A percentile compares a stretch with the other conserved stretches of the same genome.
Evolutionary conservation across 2,113 vertebrate species (phyloP).

Genomic region (Poicephalus gulielmi): DNA sequence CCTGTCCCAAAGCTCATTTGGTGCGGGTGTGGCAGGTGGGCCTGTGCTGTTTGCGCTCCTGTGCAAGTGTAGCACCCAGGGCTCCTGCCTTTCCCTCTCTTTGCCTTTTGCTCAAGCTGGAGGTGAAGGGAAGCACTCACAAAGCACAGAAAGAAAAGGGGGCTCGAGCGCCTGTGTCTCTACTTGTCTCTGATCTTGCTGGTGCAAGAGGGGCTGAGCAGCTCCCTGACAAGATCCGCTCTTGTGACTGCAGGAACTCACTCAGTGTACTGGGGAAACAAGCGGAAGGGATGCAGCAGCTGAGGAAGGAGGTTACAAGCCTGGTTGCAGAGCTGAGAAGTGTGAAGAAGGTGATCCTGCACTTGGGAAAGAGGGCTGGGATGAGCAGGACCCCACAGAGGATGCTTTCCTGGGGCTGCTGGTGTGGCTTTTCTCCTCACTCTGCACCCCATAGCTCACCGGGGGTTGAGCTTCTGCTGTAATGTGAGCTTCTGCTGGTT

Average conservation of each 20-base stretch:
- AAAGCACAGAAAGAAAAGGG: background rate
- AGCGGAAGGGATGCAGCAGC: too few relatives aligned
- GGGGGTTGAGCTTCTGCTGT: too few relatives aligned
- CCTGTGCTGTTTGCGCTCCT: background rate
- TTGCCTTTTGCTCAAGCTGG: background rate
- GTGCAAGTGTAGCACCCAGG: background rate
- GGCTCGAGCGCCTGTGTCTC: background rate
- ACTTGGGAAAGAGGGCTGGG: background rate
- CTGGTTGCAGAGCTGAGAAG: background rate
- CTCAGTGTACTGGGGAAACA: background rate
- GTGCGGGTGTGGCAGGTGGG: background rate
- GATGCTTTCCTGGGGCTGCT: background rate
- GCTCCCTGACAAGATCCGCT: background rate
- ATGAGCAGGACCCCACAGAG: too few relatives aligned
- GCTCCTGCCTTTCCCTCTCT: background rate
- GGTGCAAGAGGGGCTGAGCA: background rate
- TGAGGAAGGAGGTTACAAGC: background rate
- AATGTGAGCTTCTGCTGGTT: background rate
- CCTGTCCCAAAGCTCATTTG: too few relatives aligned
- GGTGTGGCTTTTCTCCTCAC: background rate
- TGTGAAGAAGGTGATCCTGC: background rate
- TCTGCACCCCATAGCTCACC: background rate
- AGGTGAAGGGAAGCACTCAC: background rate
- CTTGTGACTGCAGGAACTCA: background rate
- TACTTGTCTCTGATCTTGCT: too few relatives aligned